Conservation (phyloP, 2,797 vertebrate genomes). For the Eulemur coronatus region DNA sequence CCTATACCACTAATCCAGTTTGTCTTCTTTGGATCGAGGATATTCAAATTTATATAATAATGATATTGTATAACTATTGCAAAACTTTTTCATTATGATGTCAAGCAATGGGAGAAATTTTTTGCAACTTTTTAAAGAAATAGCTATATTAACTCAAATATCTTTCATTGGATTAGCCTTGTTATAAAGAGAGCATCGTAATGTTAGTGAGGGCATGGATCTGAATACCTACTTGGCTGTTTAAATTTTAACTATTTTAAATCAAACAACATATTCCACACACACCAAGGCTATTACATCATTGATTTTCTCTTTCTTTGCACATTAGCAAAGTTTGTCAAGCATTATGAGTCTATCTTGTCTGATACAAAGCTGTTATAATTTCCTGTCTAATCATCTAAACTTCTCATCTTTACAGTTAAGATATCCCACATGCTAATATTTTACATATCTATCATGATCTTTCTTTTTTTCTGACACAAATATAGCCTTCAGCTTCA, state of each 20-base stretch:
- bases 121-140: background rate
- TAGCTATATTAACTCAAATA: background rate
- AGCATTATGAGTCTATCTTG: background rate
- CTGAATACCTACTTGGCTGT: background rate
- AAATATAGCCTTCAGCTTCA: background rate
- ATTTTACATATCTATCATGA: background rate
- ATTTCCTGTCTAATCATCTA: background rate
- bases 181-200: background rate
- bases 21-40: constrained; percentile 7
- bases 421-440: background rate
- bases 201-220: background rate
- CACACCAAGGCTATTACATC: background rate
- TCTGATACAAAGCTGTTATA: background rate
- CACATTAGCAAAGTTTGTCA: background rate
- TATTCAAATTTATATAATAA: background rate
- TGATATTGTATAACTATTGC: background rate
- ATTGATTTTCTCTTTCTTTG: background rate
- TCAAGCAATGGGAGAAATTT: background rate
- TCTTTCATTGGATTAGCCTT: background rate
- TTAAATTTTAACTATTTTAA: background rate
- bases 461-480: background rate
- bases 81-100: constrained; percentile 30
- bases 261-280: background rate
- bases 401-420: background rate
- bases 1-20: background rate